Base-by-base conservation (phyloP, 2,797 vertebrate species). In the Sylvia borin region DNA sequence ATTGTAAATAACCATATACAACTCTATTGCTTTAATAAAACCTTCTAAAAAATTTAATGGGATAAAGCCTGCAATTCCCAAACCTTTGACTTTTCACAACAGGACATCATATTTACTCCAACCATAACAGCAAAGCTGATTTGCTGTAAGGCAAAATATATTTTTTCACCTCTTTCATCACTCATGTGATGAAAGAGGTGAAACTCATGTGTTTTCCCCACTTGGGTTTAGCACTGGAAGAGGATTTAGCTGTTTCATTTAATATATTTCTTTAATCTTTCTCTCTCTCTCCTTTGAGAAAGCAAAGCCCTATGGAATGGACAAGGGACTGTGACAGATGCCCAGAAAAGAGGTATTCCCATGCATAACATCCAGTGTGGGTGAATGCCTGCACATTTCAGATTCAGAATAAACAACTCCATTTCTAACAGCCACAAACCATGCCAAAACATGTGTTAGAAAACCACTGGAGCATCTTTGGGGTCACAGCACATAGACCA, bases 361-460 rank as follows among this genome's bases (percentile, higher is more conserved):
- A 47, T 1, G 1, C 12, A 1, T 29, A 15, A 66, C 11, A 21
- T 36, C 26, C 31, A 31, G 36, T 4, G 3, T 5, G 61, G 57
- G n/a, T 48, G 31, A 92, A 31, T 21, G 31, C 57, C 47, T 48
- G 25, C 24, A 47, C 19, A 7, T 54, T 70, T 36, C 45, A 57
- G 78, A 79, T 60, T 45, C 34, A 45, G 55, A 82, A 47, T 2
- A 4, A 72, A 21, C 0, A 78, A 36, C 2, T 4, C n/a, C 31
- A 21, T 17, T 81, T 74, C 53, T 58, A 58, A 57, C 14, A 66
- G 43, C 55, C 70, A 62, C 17, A 31, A 40, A 36, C 13, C 19
- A 27, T 36, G 40, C 31, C 32, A 25, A 85, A 36, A 48, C 2
- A 3, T 1, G 2, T 13, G 4, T 55, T 53, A 75, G 62, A 51